Percentiles rank a stretch among this genome's conserved stretches.
Evolutionary conservation across 2,888 invertebrate genomes (phyloP).

Genomic region (Rhodophaea formosa): DNA sequence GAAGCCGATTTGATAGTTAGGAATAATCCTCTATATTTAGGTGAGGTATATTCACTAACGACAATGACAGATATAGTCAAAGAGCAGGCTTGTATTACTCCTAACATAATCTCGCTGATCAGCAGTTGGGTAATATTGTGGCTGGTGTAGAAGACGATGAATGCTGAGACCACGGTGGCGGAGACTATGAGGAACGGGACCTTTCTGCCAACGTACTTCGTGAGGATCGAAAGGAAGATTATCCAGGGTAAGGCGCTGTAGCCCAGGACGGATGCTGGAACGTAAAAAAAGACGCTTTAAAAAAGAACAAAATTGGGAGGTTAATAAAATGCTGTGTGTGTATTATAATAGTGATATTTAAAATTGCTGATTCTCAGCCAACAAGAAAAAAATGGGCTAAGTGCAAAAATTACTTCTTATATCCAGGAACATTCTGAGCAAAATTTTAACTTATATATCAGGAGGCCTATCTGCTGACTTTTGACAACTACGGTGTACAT

Average conservation of each 20-base stretch:
- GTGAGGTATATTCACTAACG: constrained; percentile 37
- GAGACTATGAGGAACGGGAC: constrained; percentile 33
- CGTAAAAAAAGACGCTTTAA: neutral
- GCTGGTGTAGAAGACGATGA: constrained; percentile 34
- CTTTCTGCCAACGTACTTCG: constrained; percentile 36
- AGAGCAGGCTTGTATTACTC: constrained; percentile 33
- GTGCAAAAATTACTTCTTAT: no score
- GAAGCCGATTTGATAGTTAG: constrained; percentile 40
- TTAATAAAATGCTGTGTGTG: no score
- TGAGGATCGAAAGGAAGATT: constrained; percentile 33
- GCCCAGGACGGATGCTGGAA: constrained; percentile 42
- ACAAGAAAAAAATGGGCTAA: no score
- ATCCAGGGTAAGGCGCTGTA: constrained; percentile 41
- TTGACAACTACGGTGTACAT: no score
- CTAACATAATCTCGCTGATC: constrained; percentile 37
- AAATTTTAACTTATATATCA: no score
- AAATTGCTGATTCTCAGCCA: no score
- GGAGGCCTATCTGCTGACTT: no score
- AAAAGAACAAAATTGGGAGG: no score
- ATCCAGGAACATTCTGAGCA: no score
- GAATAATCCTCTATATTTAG: constrained; percentile 37
- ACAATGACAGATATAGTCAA: constrained; percentile 34
- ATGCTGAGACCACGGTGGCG: constrained; percentile 30
- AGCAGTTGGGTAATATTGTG: constrained; percentile 34
- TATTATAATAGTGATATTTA: no score